Percentiles rank a stretch among this genome's conserved stretches.
Evolutionary conservation across 2,113 vertebrate species (phyloP).

Genomic region (Psilopsiagon aurifrons): DNA sequence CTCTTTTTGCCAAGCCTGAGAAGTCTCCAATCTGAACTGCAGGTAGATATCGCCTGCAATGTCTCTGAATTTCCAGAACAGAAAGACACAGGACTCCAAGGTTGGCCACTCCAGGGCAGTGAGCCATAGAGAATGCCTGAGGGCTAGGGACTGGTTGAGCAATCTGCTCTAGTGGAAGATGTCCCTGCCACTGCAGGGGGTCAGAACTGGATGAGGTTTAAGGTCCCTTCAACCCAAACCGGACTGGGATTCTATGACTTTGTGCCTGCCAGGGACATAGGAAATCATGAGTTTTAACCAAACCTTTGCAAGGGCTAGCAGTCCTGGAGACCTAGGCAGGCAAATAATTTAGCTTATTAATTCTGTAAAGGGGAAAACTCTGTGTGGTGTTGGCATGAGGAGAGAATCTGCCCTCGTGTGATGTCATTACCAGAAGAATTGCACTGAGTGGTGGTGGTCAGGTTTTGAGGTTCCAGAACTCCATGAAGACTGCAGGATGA

Average conservation of each 20-base stretch:
- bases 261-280: neutral
- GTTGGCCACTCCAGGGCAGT: neutral
- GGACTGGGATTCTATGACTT: neutral
- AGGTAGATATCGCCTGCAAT: neutral
- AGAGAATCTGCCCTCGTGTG: neutral
- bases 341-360: neutral
- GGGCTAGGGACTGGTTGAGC: neutral
- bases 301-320: neutral
- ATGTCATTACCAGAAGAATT: neutral
- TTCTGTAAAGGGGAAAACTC: neutral
- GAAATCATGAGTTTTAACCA: neutral
- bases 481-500: neutral
- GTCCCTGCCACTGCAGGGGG: neutral
- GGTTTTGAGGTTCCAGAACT: neutral
- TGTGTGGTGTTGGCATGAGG: neutral
- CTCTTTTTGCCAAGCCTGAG: neutral
- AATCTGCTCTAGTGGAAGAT: neutral
- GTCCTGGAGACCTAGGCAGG: neutral
- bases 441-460: neutral
- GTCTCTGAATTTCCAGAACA: neutral
- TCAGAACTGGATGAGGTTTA: neutral
- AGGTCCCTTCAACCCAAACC: neutral
- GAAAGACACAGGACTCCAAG: neutral
- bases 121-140: neutral
- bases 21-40: neutral